phyloP scores from a whole-genome alignment of 2,888 invertebrate genomes.

The Magallana nippona region DNA sequence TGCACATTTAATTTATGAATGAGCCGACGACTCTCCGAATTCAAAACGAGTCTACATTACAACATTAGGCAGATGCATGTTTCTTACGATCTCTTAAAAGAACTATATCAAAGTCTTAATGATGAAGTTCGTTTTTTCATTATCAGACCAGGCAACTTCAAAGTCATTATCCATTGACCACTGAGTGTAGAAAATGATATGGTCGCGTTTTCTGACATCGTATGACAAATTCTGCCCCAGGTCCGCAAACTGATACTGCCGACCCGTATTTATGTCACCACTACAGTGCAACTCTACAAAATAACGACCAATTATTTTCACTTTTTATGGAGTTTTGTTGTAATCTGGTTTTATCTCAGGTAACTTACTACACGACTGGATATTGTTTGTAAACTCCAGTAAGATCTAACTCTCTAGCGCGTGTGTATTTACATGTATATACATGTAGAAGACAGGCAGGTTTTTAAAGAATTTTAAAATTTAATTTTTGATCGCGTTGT shows the following conservation, averaged over 20 bases:
- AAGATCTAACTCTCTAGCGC: too few relatives aligned
- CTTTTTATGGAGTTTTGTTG: background rate
- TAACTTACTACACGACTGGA: too few relatives aligned
- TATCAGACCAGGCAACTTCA: conserved; percentile 12
- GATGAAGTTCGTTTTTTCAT: background rate
- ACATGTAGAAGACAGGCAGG: too few relatives aligned
- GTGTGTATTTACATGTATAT: too few relatives aligned
- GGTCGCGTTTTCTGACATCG: background rate
- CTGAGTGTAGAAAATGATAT: background rate
- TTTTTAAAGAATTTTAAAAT: too few relatives aligned
- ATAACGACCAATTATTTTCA: background rate
- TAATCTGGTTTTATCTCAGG: too few relatives aligned
- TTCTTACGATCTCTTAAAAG: background rate
- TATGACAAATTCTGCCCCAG: background rate
- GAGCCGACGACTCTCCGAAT: too few relatives aligned
- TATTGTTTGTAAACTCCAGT: too few relatives aligned
- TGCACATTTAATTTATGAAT: too few relatives aligned
- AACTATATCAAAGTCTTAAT: background rate
- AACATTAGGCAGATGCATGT: background rate
- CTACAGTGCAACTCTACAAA: background rate
- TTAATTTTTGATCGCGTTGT: too few relatives aligned
- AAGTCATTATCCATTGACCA: background rate
- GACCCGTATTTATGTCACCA: background rate
- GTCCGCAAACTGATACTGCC: background rate
- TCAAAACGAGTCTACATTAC: too few relatives aligned